phyloP scores from a whole-genome alignment of 64 coral and sea anemone genomes.

The Porites australiensis region DNA sequence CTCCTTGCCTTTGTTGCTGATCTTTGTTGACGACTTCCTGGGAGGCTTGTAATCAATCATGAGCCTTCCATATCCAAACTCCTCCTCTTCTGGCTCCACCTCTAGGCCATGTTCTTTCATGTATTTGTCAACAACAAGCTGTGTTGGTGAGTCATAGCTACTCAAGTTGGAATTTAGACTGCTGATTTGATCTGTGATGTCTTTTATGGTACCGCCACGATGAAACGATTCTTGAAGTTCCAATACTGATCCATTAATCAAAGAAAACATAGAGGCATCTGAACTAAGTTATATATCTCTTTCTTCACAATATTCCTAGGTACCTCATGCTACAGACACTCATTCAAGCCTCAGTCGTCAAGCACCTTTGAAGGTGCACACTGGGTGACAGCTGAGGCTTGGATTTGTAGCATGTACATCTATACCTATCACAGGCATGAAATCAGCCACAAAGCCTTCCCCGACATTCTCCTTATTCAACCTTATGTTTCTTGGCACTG shows the following conservation, averaged over 20 bases:
- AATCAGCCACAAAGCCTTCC: too few relatives aligned
- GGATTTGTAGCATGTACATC: too few relatives aligned
- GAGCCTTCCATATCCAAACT: slow-evolving; percentile 88
- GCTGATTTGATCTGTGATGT: slow-evolving; percentile 85
- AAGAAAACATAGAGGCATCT: not conserved
- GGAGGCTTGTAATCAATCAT: slow-evolving; percentile 89
- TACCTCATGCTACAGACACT: too few relatives aligned
- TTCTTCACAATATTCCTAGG: too few relatives aligned
- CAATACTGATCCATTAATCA: slow-evolving; percentile 27
- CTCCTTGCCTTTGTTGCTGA: slow-evolving; percentile 79
- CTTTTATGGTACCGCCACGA: slow-evolving; percentile 77
- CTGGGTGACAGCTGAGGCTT: too few relatives aligned
- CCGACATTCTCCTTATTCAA: too few relatives aligned
- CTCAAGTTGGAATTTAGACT: slow-evolving; percentile 63
- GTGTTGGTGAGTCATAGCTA: slow-evolving; percentile 68
- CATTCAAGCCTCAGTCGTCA: too few relatives aligned
- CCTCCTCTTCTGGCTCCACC: slow-evolving; percentile 78
- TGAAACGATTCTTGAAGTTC: slow-evolving; percentile 74
- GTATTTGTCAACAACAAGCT: slow-evolving; percentile 93
- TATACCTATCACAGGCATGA: too few relatives aligned
- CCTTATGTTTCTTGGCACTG: too few relatives aligned
- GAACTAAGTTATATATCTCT: too few relatives aligned
- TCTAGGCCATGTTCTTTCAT: slow-evolving; percentile 81
- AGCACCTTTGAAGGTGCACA: too few relatives aligned
- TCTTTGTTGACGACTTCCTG: slow-evolving; percentile 48